Evolutionary conservation across 2,888 invertebrate species (phyloP), one percentile per base, ranked within the genome.

Genomic region (Stictocephala bisonia): DNA sequence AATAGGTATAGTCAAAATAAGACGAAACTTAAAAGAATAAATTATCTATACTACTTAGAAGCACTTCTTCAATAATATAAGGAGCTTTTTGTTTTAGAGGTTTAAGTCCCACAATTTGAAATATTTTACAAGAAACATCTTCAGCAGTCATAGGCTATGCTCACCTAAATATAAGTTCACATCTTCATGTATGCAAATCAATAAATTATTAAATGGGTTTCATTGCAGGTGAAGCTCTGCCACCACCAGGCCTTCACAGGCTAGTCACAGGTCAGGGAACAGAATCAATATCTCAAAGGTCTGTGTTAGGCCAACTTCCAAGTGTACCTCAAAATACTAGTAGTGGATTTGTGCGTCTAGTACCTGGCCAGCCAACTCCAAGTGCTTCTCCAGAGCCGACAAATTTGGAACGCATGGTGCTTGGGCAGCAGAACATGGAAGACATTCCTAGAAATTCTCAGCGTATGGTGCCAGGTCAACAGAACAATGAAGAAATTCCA

Each of bases 371-470:
- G 18, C 70, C 27, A 18, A 44, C 70, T 0, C 70, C 56, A 41
- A 71, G 70, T 41, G 73, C 60, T 11, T 72, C 72, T 72, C 87
- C 88, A 18, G 86, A 86, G 9, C 82, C 83, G 22, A 87, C 87
- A 1, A 86, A 86, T 0, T 79, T 87, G 20, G 83, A 87, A 44
- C 83, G 86, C 53, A 87, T 87, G 64, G 44, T 64, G 44, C 27
- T 26, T 51, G 56, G 56, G 3, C 15, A 13, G 13, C 56, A 56
- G 51, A 41, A 2, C 41, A 20, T 50, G 53, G 29, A 27, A 20
- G 56, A 56, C 3, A 31, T 29, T 27, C 56, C n/a, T n/a, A n/a
- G n/a, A n/a, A n/a, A n/a, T n/a, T n/a, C n/a, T n/a, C n/a, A n/a
- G 13, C 26, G 70, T 9, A 27, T 71, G 13, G 70, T 71, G 18